Evolutionary conservation across 2,113 vertebrate species (phyloP).

Genomic region (Chrysochloris asiatica): DNA sequence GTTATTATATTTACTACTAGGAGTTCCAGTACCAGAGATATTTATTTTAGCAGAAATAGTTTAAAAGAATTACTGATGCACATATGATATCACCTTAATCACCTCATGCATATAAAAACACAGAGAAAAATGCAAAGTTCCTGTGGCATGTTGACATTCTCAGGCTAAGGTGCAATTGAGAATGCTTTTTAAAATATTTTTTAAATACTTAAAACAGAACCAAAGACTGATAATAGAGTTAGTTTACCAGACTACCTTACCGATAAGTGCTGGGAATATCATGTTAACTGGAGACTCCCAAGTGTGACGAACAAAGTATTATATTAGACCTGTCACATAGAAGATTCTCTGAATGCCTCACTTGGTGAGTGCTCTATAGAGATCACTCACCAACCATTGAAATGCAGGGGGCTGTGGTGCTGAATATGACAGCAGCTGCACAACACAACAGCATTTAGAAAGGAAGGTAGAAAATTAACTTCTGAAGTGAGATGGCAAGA

Average conservation of each 20-base stretch:
- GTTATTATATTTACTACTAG: not conserved
- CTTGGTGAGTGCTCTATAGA: not conserved
- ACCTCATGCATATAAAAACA: not conserved
- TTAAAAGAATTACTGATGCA: conserved; percentile 1
- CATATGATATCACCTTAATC: not conserved
- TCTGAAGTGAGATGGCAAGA: conserved; percentile 22
- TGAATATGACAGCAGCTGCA: not conserved
- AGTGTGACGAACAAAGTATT: not conserved
- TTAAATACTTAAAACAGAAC: not conserved
- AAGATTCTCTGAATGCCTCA: not conserved
- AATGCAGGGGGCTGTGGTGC: not conserved
- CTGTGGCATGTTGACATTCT: not conserved
- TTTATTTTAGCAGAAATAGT: conserved; percentile 1
- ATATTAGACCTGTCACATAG: not conserved
- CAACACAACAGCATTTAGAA: not conserved
- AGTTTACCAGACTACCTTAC: not conserved
- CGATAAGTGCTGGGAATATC: not conserved
- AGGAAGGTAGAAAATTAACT: not conserved
- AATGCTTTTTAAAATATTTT: not conserved
- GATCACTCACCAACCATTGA: not conserved
- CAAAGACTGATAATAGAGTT: not conserved
- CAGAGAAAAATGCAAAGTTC: not conserved
- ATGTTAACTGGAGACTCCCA: not conserved
- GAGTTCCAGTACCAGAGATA: not conserved
- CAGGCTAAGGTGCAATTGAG: not conserved